Evolutionary conservation across 2,888 invertebrate species (phyloP).

Genomic region (Lasioglossum morio): DNA sequence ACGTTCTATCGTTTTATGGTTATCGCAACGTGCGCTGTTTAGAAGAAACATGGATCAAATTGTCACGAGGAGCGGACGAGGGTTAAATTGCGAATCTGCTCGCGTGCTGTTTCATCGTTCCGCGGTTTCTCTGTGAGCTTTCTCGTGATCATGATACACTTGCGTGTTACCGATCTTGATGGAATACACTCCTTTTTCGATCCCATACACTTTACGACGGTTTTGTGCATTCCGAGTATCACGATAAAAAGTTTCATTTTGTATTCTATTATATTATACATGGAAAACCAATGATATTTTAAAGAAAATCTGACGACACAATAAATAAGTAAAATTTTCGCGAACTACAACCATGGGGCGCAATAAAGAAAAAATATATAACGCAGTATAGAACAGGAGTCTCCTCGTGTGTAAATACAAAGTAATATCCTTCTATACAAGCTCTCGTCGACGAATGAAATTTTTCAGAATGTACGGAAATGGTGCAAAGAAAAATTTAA

Average conservation of each 20-base stretch:
- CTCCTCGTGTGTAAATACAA: background rate
- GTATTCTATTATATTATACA: background rate
- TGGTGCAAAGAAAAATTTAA: background rate
- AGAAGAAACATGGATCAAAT: background rate
- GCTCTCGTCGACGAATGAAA: background rate
- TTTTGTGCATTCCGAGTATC: background rate
- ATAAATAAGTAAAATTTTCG: background rate
- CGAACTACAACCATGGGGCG: background rate
- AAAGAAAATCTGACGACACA: background rate
- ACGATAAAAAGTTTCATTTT: background rate
- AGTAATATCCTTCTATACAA: background rate
- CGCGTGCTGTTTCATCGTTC: background rate
- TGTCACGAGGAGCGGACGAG: background rate
- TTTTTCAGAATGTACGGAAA: background rate
- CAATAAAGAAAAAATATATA: background rate
- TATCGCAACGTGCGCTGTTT: background rate
- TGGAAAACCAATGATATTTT: background rate
- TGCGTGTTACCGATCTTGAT: slow-evolving; percentile 1
- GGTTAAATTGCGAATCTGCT: background rate
- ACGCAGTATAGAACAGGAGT: background rate
- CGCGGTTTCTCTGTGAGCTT: background rate
- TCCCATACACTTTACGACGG: too few relatives aligned
- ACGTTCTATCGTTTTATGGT: background rate
- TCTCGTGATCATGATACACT: background rate
- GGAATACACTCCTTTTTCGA: background rate